Conservation (phyloP, 2,888 invertebrate species). For the Conomelus anceps region DNA sequence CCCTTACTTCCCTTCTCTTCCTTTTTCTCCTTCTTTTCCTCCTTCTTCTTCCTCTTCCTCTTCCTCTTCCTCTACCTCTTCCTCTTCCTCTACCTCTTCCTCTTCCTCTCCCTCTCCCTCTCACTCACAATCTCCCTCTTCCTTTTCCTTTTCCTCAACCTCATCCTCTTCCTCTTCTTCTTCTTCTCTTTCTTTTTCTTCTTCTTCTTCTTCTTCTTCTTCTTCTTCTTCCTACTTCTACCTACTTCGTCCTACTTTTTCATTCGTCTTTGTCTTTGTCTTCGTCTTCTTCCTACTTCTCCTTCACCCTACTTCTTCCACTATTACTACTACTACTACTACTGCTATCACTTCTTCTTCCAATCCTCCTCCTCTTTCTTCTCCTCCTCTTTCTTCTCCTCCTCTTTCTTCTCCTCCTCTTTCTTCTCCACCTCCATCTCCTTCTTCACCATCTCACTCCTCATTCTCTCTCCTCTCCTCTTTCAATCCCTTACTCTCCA, state of each 20-base stretch:
- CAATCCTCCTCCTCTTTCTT: no score
- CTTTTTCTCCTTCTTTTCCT: background rate
- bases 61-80: background rate
- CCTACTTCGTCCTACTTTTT: background rate
- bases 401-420: no score
- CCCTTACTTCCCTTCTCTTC: background rate
- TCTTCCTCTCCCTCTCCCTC: background rate
- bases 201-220: background rate
- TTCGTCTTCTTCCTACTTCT: background rate
- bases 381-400: no score
- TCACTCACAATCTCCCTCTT: constrained; percentile 1
- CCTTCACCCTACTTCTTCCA: background rate
- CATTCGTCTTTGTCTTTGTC: background rate
- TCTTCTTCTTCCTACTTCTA: background rate
- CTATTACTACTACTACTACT: background rate
- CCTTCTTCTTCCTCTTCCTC: background rate
- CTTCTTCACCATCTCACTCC: no score
- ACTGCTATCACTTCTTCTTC: background rate
- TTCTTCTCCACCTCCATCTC: no score
- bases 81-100: background rate
- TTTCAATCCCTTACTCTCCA: no score
- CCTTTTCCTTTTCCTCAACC: background rate
- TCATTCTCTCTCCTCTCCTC: no score
- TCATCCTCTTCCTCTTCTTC: constrained; percentile 2
- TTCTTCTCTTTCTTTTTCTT: constrained; percentile 17